Conservation (phyloP, 2,797 vertebrate species). For the Pterois miles region DNA sequence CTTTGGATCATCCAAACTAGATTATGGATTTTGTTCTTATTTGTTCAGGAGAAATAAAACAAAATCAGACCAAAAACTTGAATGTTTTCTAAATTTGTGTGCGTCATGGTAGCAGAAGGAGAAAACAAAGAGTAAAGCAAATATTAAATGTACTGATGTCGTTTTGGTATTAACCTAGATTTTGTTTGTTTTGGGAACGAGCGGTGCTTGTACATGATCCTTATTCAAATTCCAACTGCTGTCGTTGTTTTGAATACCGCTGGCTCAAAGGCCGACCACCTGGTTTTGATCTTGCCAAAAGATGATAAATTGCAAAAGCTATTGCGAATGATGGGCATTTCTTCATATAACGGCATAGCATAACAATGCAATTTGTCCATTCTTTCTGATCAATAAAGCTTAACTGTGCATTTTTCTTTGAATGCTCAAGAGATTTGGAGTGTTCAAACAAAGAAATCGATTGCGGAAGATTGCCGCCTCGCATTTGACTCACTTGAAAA, state of each 20-base stretch:
- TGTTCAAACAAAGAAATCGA: constrained; percentile 60
- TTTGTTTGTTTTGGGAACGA: constrained; percentile 46
- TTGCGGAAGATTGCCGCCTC: constrained; percentile 37
- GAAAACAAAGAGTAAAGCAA: constrained; percentile 29
- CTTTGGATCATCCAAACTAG: constrained; percentile 76
- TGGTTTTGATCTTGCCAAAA: constrained; percentile 20
- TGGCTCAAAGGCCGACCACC: constrained; percentile 26
- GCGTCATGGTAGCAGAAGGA: constrained; percentile 10
- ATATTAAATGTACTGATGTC: constrained; percentile 55
- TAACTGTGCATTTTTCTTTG: constrained; percentile 48
- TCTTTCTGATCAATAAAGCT: constrained; percentile 48
- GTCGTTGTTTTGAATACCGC: constrained; percentile 3
- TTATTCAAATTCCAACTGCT: constrained; percentile 34
- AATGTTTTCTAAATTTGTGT: constrained; percentile 18
- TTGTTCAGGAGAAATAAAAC: constrained; percentile 51
- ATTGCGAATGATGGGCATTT: constrained; percentile 14
- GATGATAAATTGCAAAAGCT: background rate
- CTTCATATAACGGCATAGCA: constrained; percentile 3
- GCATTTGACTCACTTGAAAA: constrained; percentile 32
- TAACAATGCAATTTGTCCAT: constrained; percentile 32
- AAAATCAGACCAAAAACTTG: constrained; percentile 38
- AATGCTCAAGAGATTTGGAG: constrained; percentile 25
- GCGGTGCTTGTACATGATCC: constrained; percentile 26
- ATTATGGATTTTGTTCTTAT: constrained; percentile 77
- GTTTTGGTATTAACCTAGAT: constrained; percentile 70